These are phyloP conservation scores for Formica selysi DNA, from an alignment of 1,140 invertebrate genomes.

Conservation along the genomic window DNA sequence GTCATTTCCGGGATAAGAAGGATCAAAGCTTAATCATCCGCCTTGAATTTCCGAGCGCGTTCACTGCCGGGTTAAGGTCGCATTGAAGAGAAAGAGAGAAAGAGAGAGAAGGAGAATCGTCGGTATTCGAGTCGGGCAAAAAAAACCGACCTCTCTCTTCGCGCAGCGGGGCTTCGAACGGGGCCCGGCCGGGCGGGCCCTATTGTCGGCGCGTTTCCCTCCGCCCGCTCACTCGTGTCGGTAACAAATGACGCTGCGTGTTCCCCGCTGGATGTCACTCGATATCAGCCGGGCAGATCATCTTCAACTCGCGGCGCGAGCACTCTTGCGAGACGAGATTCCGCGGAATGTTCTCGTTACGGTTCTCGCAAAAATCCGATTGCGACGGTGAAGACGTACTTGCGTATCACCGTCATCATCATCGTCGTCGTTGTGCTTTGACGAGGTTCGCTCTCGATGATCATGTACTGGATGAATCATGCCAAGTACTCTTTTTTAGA, in stretches of 20 bases:
- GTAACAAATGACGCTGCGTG: slow-evolving; percentile 79
- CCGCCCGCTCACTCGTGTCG: slow-evolving; percentile 63
- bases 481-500: background rate
- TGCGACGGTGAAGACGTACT: slow-evolving; percentile 24
- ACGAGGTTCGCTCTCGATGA: slow-evolving; percentile 37
- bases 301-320: slow-evolving; percentile 49
- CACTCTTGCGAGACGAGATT: slow-evolving; percentile 61
- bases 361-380: slow-evolving; percentile 68
- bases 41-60: slow-evolving; percentile 44
- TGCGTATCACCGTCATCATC: background rate
- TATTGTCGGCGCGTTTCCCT: slow-evolving; percentile 42
- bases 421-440: slow-evolving; percentile 9
- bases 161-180: background rate
- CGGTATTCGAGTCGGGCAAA: slow-evolving; percentile 11
- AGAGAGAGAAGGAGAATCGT: slow-evolving; percentile 10
- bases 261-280: slow-evolving; percentile 75
- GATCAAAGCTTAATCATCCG: slow-evolving; percentile 57
- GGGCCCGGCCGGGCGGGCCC: slow-evolving; percentile 6
- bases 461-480: slow-evolving; percentile 22
- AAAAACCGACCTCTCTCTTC: slow-evolving; percentile 7
- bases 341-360: slow-evolving; percentile 69
- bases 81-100: slow-evolving; percentile 1
- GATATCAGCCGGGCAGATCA: slow-evolving; percentile 76
- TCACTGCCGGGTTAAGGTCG: slow-evolving; percentile 50
- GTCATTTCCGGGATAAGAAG: slow-evolving; percentile 56